Conservation (phyloP, 2,888 invertebrate genomes). For the Euzetes globulus region DNA sequence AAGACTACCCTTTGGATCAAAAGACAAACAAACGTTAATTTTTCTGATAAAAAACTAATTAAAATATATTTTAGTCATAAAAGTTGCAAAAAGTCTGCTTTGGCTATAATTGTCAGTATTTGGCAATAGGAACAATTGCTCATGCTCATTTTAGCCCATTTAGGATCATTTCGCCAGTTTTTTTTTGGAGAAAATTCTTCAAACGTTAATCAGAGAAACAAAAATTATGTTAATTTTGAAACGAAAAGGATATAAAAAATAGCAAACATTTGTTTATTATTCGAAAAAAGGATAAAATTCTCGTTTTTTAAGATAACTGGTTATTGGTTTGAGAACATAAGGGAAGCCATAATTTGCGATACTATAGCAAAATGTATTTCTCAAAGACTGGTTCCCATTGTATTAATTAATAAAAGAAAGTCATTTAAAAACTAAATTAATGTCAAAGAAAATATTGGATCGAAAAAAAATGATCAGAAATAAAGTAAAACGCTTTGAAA, state of each 20-base stretch:
- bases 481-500: not conserved
- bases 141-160: not conserved
- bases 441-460: no score
- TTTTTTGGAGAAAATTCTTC: not conserved
- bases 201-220: not conserved
- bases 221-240: not conserved
- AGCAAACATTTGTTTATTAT: not conserved
- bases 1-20: constrained; percentile 13
- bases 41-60: not conserved
- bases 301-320: not conserved
- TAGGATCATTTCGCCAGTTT: not conserved
- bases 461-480: no score
- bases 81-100: no score
- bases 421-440: no score
- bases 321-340: not conserved
- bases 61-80: not conserved
- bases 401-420: no score
- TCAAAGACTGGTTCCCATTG: no score
- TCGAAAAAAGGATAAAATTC: not conserved
- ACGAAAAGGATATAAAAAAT: not conserved
- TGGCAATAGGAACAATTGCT: not conserved
- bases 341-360: no score
- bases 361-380: no score
- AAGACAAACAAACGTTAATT: constrained; percentile 17
- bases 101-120: not conserved